A percentile compares a stretch with the other conserved stretches of the same genome.
phyloP scores from a whole-genome alignment of 2,888 invertebrate genomes.

The Didymodactylos carnosus region DNA sequence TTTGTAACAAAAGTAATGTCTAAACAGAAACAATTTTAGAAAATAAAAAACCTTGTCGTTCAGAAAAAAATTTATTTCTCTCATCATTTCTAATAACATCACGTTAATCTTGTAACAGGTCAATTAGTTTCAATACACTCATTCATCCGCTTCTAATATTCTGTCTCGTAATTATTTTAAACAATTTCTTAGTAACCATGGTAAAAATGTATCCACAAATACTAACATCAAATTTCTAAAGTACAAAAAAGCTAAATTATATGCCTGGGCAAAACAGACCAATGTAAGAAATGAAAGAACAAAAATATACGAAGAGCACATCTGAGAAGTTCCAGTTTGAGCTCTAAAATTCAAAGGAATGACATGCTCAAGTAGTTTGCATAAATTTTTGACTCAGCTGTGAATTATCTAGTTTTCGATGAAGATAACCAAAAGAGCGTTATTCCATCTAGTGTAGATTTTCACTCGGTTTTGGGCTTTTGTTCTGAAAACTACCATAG shows the following conservation, averaged over 20 bases:
- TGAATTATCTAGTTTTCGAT: too few species aligned
- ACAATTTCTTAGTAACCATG: conserved; percentile 59
- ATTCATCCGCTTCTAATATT: conserved; percentile 42
- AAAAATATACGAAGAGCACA: too few species aligned
- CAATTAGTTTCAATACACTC: conserved; percentile 92
- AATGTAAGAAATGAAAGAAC: too few species aligned
- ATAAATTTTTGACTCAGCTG: too few species aligned
- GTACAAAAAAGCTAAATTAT: neutral
- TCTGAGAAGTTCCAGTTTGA: too few species aligned
- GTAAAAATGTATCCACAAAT: conserved; percentile 66
- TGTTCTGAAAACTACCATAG: too few species aligned
- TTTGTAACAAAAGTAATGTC: conserved; percentile 65
- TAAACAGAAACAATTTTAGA: conserved; percentile 26
- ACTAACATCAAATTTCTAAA: conserved; percentile 72
- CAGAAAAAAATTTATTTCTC: conserved; percentile 22
- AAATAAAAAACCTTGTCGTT: conserved; percentile 1
- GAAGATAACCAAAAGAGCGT: too few species aligned
- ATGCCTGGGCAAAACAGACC: neutral
- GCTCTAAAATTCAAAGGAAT: neutral
- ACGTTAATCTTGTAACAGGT: conserved; percentile 69
- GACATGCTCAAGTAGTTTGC: too few species aligned
- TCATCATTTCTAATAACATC: conserved; percentile 87
- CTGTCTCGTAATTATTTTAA: conserved; percentile 42
- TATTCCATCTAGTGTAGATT: too few species aligned
- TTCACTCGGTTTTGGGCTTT: too few species aligned